A percentile compares a stretch with the other conserved stretches of the same genome.
Conservation (phyloP, 1,140 invertebrate genomes). For the Chironomus striatipennis region DNA sequence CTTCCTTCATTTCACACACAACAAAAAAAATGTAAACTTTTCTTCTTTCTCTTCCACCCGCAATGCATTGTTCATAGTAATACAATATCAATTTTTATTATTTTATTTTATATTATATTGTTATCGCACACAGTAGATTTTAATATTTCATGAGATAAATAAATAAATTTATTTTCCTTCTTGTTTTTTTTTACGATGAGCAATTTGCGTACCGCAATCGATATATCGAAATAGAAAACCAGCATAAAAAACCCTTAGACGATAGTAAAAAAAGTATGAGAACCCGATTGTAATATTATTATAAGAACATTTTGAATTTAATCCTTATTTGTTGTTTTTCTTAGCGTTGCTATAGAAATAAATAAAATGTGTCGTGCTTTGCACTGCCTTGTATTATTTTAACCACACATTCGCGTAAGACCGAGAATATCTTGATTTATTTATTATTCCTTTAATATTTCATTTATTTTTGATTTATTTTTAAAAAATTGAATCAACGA, state of each 20-base stretch:
- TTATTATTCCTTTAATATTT: conserved; percentile 1
- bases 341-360: conserved; percentile 18
- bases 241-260: neutral
- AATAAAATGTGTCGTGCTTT: neutral
- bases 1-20: neutral
- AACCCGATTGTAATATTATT: neutral
- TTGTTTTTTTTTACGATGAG: too few relatives aligned
- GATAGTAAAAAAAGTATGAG: neutral
- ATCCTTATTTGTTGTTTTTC: neutral
- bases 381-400: conserved; percentile 10
- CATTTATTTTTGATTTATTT: neutral
- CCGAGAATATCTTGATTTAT: neutral
- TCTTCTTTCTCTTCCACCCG: neutral
- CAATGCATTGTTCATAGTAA: neutral
- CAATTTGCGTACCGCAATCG: neutral
- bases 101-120: neutral
- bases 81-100: neutral
- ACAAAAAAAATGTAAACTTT: neutral
- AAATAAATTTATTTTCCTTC: neutral
- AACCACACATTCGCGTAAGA: neutral
- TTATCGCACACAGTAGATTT: conserved; percentile 3
- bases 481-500: neutral
- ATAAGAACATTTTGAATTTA: neutral
- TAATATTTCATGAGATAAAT: conserved; percentile 22
- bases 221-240: neutral